Percentiles rank a stretch among this genome's conserved stretches.
These are phyloP conservation scores for Hipposideros armiger DNA, from an alignment of 2,113 vertebrate species.

Conservation along the genomic window DNA sequence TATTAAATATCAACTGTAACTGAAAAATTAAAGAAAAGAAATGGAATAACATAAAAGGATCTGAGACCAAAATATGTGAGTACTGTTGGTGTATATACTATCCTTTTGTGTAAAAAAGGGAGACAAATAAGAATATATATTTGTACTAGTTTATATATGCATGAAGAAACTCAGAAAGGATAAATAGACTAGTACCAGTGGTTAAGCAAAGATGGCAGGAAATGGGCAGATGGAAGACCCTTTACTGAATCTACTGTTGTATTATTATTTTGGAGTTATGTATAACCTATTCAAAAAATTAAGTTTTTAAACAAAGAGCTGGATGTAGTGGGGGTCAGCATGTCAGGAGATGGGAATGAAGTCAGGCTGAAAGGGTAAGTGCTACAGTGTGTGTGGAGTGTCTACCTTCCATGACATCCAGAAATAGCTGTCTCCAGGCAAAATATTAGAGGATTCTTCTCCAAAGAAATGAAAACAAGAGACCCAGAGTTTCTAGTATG, in stretches of 20 bases:
- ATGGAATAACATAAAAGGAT: not conserved
- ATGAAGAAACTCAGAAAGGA: not conserved
- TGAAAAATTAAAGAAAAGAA: too few species aligned
- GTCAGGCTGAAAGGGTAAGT: not conserved
- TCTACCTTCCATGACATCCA: not conserved
- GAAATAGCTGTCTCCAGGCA: not conserved
- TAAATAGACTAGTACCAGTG: not conserved
- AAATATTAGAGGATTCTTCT: not conserved
- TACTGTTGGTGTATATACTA: not conserved
- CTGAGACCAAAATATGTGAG: not conserved
- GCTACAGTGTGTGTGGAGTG: not conserved
- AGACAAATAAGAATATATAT: not conserved
- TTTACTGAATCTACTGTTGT: not conserved
- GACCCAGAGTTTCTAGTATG: not conserved
- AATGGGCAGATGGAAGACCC: not conserved
- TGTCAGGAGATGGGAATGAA: not conserved
- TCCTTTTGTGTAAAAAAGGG: not conserved
- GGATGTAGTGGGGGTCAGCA: not conserved
- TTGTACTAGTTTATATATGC: not conserved
- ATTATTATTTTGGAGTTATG: not conserved
- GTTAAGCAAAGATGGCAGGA: not conserved
- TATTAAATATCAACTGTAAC: too few species aligned
- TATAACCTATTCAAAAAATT: not conserved
- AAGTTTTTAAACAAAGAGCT: not conserved
- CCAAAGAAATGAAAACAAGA: constrained; percentile 20